Evolutionary conservation across 2,797 vertebrate genomes (phyloP), one percentile per base, ranked within the genome.

Genomic region (Pipistrellus nathusii): DNA sequence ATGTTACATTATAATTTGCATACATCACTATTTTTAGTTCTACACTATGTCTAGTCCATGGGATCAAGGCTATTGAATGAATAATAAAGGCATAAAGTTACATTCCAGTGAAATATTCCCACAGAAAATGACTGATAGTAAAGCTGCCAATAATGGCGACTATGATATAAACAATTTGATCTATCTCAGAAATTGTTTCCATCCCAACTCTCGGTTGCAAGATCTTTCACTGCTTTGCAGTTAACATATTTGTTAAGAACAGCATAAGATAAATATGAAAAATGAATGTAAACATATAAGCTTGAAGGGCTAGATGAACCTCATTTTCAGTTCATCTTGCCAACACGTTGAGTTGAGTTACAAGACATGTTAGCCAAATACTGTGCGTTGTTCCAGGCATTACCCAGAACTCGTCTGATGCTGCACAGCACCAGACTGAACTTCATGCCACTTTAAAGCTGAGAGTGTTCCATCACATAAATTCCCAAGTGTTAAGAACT

Each of bases 161-260:
- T 98, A 97, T 97, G 97, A 98, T 98, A 97, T 97, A 97, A 98
- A 97, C 97, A 97, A 66, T 97, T 97, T 98, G 98, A 98, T 98
- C 98, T 96, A 97, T 97, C 97, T 98, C 95, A 96, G 94, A 98
- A 98, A 97, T 94, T 97, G 96, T 96, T 98, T 98, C 96, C 96
- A 97, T 97, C 98, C 97, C 97, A 98, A 97, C 85, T 93, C 53
- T 86, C 91, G 44, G 89, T 95, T 97, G 95, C 96, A 98, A 97
- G 97, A 97, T 95, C 95, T 95, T 97, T 97, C 97, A 97, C 97
- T 95, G 97, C 46, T 97, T 96, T 97, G 92, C 95, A 97, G 96
- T 96, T 97, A 97, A 91, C 35, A 78, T 97, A 91, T 72, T 93
- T 81, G 85, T 91, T 94, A 81, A 89, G 48, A 91, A 82, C 80